Evolutionary conservation across 2,888 invertebrate species (phyloP).

Genomic region (Watsonalla cultraria): DNA sequence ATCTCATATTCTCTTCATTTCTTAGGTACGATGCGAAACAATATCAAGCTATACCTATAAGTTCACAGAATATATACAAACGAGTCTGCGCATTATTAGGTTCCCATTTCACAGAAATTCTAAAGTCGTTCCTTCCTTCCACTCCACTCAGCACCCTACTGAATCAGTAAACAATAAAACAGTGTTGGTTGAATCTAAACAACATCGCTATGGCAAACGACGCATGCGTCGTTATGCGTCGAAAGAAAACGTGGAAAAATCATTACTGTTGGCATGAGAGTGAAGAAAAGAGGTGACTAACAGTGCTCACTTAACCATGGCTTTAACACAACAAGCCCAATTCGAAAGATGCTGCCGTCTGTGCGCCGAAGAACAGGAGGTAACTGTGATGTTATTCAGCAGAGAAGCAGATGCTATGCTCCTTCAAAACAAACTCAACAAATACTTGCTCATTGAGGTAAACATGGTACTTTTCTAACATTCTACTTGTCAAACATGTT

Average conservation of each 20-base stretch:
- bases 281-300: conserved; percentile 13
- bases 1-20: no score
- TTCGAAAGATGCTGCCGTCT: conserved; percentile 80
- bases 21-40: no score
- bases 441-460: conserved; percentile 84
- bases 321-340: conserved; percentile 31
- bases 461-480: conserved; percentile 6
- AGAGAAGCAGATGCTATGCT: conserved; percentile 82
- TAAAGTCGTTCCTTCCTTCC: no score
- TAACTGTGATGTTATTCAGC: conserved; percentile 81
- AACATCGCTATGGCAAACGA: conserved; percentile 40
- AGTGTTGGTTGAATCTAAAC: conserved; percentile 20
- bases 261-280: conserved; percentile 36
- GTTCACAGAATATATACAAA: no score
- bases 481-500: not conserved
- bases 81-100: no score
- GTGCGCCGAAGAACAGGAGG: conserved; percentile 80
- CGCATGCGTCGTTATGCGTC: conserved; percentile 51
- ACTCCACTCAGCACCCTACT: no score
- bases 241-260: conserved; percentile 44
- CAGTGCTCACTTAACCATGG: conserved; percentile 27
- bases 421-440: conserved; percentile 82
- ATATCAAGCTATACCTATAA: no score
- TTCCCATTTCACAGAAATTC: no score
- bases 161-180: no score